Base-by-base conservation (phyloP, 1,140 invertebrate genomes). In the Panonychus citri region DNA sequence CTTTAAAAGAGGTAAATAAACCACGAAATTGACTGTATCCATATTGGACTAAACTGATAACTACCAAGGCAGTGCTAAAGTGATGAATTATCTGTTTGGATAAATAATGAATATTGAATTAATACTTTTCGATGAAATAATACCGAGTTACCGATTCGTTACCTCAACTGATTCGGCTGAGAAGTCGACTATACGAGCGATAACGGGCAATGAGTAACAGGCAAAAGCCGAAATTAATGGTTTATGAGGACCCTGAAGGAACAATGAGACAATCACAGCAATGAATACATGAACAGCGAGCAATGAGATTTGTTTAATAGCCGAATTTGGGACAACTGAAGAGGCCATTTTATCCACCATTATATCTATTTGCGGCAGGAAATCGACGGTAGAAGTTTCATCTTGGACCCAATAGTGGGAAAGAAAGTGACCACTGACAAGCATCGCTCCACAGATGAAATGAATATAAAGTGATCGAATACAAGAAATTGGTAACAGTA, bases 381-480 rank as follows among this genome's bases (percentile, higher is more conserved):
- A 43, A 19, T 21, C 42, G 7, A 7, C 42, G 5, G 7, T 21
- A 4, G 42, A 17, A 43, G 8, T 10, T 39, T 39, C 37, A 39
- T 43, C 42, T 19, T 17, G 15, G 5, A 76, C 68, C 59, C 73
- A 75, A 43, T 67, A 64, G n/a, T 65, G 62, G 3, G 73, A 75
- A 40, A 75, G 64, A 55, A 71, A 65, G 50, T 73, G 70, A 19
- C 69, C 68, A 21, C 64, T 63, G 2, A 65, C 62, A 19, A 76
- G 62, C 0, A 76, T 61, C 30, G 66, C 65, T 37, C 67, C 64
- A 62, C 69, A 71, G 19, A 75, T 62, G 28, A 72, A 63, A 61
- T 77, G 74, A 63, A 72, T 70, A 64, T 77, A 77, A 28, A 76
- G 63, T 15, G 64, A 66, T 15, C 74, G 68, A 24, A 76, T 66